Base-by-base conservation (phyloP, 2,888 invertebrate species). In the Brenthis daphne region DNA sequence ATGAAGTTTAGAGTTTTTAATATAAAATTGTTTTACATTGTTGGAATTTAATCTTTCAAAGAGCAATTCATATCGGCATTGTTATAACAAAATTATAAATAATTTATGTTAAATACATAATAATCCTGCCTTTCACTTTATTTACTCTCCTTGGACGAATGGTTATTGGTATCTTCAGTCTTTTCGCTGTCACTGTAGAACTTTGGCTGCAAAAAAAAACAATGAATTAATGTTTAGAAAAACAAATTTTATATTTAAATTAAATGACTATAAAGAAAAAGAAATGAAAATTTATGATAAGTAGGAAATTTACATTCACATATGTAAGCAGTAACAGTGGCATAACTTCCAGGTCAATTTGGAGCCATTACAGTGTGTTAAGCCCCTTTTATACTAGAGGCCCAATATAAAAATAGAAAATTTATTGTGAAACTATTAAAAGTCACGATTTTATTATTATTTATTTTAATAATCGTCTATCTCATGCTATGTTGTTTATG, bases 131-230 rank as follows among this genome's bases (percentile, higher is more conserved):
- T 71, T 65, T 65, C 73, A 75, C 74, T 82, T 89, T 86, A 89
- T 82, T 90, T 88, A 78, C 85, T 82, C 76, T 91, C 93, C 88
- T 93, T 93, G 90, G 91, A 91, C 88, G 91, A 87, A 88, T 90
- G 89, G 76, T 92, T 92, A 86, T 90, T 92, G 82, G 87, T 90
- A 78, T 94, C 94, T 84, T 94, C 94, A 90, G 93, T 92, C 93
- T 94, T 94, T 84, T 94, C 94, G 83, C 92, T 93, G 86, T 94
- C 94, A 82, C 94, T 93, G 82, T 95, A 95, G 88, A 95, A 95
- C 88, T 94, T 95, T 82, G 95, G 94, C 94, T 94, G 92, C 61
- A 85, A 93, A 79, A 77, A 61, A 74, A 74, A 65, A 20, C 74
- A 76, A 64, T 69, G 33, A 67, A 24, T 57, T 58, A 56, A 58